A percentile compares a stretch with the other conserved stretches of the same genome.
phyloP scores from a whole-genome alignment of 2,113 vertebrate species.

The Rissa tridactyla region DNA sequence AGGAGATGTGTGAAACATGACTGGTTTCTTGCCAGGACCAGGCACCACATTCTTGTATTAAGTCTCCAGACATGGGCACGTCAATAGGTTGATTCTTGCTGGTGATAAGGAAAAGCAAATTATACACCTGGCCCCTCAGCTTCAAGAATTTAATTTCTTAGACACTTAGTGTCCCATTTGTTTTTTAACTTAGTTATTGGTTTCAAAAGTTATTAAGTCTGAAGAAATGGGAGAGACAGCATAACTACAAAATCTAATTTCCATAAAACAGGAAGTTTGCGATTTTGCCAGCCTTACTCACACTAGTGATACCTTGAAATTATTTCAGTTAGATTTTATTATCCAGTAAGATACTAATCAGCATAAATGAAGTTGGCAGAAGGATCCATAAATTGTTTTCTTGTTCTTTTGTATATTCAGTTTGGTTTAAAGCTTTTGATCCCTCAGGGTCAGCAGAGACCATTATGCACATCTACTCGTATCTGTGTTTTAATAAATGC shows the following conservation, averaged over 20 bases:
- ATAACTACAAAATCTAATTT: slow-evolving; percentile 2
- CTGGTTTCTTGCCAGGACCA: neutral
- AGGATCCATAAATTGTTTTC: neutral
- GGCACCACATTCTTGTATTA: neutral
- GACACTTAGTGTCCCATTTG: neutral
- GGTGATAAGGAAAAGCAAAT: neutral
- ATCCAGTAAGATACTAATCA: neutral
- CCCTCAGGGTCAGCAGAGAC: neutral
- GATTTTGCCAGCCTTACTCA: neutral
- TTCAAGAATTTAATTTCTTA: neutral
- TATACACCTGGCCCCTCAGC: neutral
- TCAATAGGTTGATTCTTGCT: neutral
- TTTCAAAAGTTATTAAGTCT: neutral
- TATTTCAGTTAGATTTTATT: neutral
- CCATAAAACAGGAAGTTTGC: neutral
- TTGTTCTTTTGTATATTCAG: neutral
- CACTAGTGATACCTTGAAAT: neutral
- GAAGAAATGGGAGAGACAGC: neutral
- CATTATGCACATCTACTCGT: neutral
- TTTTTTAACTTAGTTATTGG: slow-evolving; percentile 12
- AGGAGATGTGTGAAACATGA: neutral
- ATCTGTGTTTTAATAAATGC: neutral
- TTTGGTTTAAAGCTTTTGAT: neutral
- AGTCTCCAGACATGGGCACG: neutral
- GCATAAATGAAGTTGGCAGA: neutral